These are phyloP conservation scores for Poeciliopsis turneri DNA, from an alignment of 2,797 vertebrate species.

Conservation along the genomic window DNA sequence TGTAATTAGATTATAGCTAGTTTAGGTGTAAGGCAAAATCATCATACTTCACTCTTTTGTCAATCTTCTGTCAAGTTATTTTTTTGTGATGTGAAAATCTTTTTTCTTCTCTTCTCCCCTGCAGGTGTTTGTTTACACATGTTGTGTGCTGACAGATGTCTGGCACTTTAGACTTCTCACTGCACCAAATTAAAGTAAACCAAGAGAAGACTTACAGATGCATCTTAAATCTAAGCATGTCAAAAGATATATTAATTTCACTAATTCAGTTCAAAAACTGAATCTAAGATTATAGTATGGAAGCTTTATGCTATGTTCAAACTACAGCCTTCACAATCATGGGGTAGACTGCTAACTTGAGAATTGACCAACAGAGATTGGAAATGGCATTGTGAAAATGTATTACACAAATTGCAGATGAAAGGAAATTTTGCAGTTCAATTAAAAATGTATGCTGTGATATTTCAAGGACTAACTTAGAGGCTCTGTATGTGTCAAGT, in stretches of 20 bases:
- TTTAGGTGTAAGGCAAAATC: no score
- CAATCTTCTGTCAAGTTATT: not conserved
- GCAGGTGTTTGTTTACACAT: not conserved
- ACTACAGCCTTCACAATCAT: not conserved
- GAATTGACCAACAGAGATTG: not conserved
- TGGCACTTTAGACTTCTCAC: not conserved
- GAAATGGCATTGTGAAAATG: not conserved
- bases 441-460: not conserved
- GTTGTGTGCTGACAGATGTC: not conserved
- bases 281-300: not conserved
- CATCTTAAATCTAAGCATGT: not conserved
- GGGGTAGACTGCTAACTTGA: not conserved
- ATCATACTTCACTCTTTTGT: not conserved
- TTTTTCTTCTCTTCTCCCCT: not conserved
- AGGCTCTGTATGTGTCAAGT: not conserved
- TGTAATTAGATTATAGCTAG: not conserved
- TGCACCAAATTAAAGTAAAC: not conserved
- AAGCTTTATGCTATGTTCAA: not conserved
- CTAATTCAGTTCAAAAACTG: not conserved
- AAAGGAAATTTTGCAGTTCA: not conserved
- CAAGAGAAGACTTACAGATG: not conserved
- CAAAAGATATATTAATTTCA: not conserved
- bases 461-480: not conserved
- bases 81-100: not conserved
- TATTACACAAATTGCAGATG: not conserved